Evolutionary conservation across 2,888 invertebrate species (phyloP).

Genomic region (Limnephilus rhombicus): DNA sequence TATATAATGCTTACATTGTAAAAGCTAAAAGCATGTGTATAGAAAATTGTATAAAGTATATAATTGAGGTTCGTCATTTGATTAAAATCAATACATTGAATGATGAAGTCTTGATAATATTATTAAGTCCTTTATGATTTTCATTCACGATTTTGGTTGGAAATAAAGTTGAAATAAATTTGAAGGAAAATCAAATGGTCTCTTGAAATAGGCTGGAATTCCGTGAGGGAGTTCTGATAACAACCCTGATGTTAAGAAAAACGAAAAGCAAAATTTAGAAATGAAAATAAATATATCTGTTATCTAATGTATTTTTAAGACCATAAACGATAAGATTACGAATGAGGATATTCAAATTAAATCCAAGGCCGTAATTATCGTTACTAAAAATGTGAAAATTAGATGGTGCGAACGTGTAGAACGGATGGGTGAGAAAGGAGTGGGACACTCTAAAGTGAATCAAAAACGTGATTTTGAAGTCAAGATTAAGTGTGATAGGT

Average conservation of each 20-base stretch:
- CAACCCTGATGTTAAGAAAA: not conserved
- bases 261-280: not conserved
- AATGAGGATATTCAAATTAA: too few relatives aligned
- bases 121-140: not conserved
- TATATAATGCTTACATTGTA: not conserved
- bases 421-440: too few relatives aligned
- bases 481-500: too few relatives aligned
- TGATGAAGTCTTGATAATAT: not conserved
- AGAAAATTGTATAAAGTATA: slow-evolving; percentile 12
- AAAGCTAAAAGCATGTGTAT: slow-evolving; percentile 18
- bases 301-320: too few relatives aligned
- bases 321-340: too few relatives aligned
- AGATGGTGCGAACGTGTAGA: too few relatives aligned
- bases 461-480: too few relatives aligned
- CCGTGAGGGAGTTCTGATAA: not conserved
- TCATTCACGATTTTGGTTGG: not conserved
- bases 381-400: too few relatives aligned
- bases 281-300: not conserved
- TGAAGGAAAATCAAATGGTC: not conserved
- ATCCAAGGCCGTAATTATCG: too few relatives aligned
- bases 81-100: not conserved
- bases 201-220: not conserved
- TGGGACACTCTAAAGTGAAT: too few relatives aligned
- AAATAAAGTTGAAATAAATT: not conserved
- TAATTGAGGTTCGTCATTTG: not conserved